phyloP scores from a whole-genome alignment of 2,113 vertebrate genomes.

The Dromiciops gliroides region DNA sequence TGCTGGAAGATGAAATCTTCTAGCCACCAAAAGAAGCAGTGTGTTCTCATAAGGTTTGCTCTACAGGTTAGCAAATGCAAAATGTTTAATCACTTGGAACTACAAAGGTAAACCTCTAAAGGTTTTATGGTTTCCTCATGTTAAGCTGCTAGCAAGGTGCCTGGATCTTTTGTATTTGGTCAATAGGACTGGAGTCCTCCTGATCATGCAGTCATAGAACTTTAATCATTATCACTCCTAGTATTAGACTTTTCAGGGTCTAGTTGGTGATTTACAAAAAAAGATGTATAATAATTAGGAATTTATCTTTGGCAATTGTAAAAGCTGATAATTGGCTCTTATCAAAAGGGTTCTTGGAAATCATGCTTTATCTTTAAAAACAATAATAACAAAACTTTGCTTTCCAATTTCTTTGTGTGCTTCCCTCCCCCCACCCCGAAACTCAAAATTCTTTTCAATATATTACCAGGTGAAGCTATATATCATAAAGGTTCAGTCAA shows the following conservation, averaged over 20 bases:
- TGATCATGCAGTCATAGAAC: not conserved
- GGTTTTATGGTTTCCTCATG: not conserved
- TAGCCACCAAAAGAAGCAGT: not conserved
- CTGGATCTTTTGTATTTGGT: not conserved
- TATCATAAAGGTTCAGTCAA: not conserved
- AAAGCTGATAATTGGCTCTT: not conserved
- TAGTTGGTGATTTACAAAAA: not conserved
- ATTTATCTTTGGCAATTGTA: not conserved
- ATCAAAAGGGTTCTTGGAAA: not conserved
- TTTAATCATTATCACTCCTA: not conserved
- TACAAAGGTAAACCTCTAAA: not conserved
- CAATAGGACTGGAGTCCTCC: not conserved
- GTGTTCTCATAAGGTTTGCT: not conserved
- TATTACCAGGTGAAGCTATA: not conserved
- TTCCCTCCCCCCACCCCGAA: not conserved
- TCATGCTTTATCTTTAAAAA: not conserved
- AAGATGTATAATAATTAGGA: not conserved
- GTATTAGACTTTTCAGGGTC: not conserved
- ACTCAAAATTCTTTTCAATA: not conserved
- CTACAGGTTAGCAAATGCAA: not conserved
- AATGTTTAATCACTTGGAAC: not conserved
- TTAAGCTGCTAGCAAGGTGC: not conserved
- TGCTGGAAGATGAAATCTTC: not conserved
- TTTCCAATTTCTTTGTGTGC: not conserved
- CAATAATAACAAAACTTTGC: not conserved